phyloP scores from a whole-genome alignment of 2,888 invertebrate genomes.

The Stenolophus ochropezus region DNA sequence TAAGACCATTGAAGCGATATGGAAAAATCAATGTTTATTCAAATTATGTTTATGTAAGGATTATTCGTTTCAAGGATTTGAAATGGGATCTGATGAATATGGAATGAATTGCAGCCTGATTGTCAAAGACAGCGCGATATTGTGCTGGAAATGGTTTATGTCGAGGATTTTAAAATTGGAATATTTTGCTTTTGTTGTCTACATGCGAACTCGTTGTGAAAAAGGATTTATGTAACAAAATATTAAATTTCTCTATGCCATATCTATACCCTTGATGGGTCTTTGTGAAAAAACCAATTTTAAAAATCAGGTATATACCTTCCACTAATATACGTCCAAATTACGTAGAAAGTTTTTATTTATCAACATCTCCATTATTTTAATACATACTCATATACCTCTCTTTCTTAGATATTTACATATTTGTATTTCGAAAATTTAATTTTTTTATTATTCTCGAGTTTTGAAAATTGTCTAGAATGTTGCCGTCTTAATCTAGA shows the following conservation, averaged over 20 bases:
- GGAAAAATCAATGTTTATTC: conserved; percentile 23
- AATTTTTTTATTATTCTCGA: too few species aligned
- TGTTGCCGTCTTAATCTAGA: too few species aligned
- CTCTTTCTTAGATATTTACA: too few species aligned
- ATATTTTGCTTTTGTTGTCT: not conserved
- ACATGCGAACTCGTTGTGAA: not conserved
- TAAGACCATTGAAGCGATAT: conserved; percentile 3
- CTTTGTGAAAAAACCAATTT: too few species aligned
- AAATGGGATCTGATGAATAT: not conserved
- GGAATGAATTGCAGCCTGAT: not conserved
- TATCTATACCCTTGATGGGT: too few species aligned
- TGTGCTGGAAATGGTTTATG: not conserved
- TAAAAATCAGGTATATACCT: too few species aligned
- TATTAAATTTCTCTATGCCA: not conserved
- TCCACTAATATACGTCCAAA: too few species aligned
- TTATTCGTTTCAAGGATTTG: conserved; percentile 8
- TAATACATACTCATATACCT: too few species aligned
- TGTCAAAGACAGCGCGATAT: not conserved
- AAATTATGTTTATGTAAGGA: conserved; percentile 21
- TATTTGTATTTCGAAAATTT: too few species aligned
- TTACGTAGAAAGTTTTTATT: too few species aligned
- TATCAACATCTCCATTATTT: too few species aligned
- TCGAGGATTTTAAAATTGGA: not conserved
- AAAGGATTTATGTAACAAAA: not conserved
- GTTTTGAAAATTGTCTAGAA: too few species aligned